phyloP scores from a whole-genome alignment of 2,113 vertebrate genomes.

The Ptychochromis oligacanthus region DNA sequence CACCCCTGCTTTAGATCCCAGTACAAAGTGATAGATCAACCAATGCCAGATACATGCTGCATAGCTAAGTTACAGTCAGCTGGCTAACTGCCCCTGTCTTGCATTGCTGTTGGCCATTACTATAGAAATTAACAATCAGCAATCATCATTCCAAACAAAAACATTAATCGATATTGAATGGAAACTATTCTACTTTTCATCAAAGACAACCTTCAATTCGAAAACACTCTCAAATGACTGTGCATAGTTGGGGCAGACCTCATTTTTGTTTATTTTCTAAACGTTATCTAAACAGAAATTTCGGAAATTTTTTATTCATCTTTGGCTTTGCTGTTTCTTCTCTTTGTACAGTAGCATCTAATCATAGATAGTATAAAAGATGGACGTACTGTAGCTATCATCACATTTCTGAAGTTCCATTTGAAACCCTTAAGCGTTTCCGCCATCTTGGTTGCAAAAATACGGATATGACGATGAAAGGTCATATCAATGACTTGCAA shows the following conservation, averaged over 20 bases:
- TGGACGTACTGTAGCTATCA: too few species aligned
- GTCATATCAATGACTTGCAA: too few species aligned
- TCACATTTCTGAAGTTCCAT: too few species aligned
- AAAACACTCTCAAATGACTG: background rate
- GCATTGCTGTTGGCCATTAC: fast-evolving
- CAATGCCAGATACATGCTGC: background rate
- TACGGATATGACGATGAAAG: too few species aligned
- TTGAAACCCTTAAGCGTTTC: too few species aligned
- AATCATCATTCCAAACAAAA: background rate
- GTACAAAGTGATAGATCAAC: background rate
- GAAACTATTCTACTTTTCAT: background rate
- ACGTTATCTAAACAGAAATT: background rate
- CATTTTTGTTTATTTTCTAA: background rate
- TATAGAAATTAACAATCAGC: background rate
- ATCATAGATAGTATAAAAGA: too few species aligned
- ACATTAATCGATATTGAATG: background rate
- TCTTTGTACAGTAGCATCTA: too few species aligned
- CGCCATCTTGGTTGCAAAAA: too few species aligned
- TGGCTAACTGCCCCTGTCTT: background rate
- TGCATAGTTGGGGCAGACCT: fast-evolving
- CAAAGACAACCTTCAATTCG: background rate
- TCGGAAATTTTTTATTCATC: too few species aligned
- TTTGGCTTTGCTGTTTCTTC: too few species aligned
- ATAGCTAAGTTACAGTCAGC: background rate
- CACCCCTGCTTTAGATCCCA: background rate